Evolutionary conservation across 2,888 invertebrate genomes (phyloP).

Genomic region (Caenorhabditis afra): DNA sequence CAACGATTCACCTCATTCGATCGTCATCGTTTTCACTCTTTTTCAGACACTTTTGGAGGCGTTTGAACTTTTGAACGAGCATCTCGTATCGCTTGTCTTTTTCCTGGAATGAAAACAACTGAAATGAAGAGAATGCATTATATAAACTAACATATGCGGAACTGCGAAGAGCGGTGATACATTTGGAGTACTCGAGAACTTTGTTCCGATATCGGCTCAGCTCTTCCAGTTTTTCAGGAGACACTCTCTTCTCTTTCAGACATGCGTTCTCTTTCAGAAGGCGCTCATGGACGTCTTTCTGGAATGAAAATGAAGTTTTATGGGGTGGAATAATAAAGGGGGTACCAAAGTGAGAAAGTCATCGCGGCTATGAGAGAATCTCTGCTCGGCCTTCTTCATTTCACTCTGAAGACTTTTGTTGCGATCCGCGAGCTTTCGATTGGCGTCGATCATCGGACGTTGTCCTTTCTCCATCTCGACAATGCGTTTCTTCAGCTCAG

Average conservation of each 20-base stretch:
- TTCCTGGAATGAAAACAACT: conserved; percentile 68
- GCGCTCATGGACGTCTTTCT: conserved; percentile 78
- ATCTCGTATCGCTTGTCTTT: conserved; percentile 78
- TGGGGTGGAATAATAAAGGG: no score
- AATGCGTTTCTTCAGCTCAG: conserved; percentile 80
- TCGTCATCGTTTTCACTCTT: conserved; percentile 64
- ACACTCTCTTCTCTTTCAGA: conserved; percentile 76
- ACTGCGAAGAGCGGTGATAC: conserved; percentile 78
- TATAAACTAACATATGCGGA: conserved; percentile 67
- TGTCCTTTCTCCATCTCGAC: conserved; percentile 79
- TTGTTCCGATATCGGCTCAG: conserved; percentile 74
- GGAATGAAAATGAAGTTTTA: conserved; percentile 21
- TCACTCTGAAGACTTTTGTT: conserved; percentile 71
- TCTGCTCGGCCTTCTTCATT: conserved; percentile 74
- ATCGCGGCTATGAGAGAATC: conserved; percentile 73
- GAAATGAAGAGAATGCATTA: no score
- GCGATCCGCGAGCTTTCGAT: conserved; percentile 75
- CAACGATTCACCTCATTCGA: conserved; percentile 47
- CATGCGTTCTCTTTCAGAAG: conserved; percentile 74
- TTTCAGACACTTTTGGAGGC: conserved; percentile 65
- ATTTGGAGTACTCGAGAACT: conserved; percentile 79
- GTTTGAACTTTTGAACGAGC: conserved; percentile 76
- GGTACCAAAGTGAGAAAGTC: conserved; percentile 77
- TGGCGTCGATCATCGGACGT: conserved; percentile 76
- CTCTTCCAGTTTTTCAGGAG: conserved; percentile 79